These are phyloP conservation scores for Chloromyia formosa DNA, from an alignment of 2,888 invertebrate genomes.

Conservation along the genomic window DNA sequence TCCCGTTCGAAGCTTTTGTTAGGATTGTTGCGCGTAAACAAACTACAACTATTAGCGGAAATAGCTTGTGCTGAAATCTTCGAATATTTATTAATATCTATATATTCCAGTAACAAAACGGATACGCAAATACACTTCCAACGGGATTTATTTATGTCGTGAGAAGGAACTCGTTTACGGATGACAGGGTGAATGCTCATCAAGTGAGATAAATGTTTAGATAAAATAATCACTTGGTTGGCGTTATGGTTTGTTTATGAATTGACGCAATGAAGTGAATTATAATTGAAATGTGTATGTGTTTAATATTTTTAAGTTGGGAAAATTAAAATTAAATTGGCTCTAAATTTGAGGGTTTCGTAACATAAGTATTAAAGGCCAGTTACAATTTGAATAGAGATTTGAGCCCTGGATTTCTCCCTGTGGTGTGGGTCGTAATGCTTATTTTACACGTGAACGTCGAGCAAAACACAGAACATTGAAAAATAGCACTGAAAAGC, in stretches of 20 bases:
- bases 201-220: neutral
- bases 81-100: conserved; percentile 3
- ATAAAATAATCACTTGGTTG: neutral
- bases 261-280: neutral
- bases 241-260: neutral
- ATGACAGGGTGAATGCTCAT: neutral
- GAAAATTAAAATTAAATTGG: too few species aligned
- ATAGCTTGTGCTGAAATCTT: neutral
- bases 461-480: too few species aligned
- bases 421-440: too few species aligned
- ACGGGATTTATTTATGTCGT: neutral
- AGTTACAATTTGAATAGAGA: too few species aligned
- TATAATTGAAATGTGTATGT: too few species aligned
- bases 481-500: too few species aligned
- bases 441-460: too few species aligned
- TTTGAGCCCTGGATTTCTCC: too few species aligned
- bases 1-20: conserved; percentile 19
- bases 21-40: conserved; percentile 35
- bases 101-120: neutral
- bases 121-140: conserved; percentile 16
- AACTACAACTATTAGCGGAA: conserved; percentile 31
- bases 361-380: too few species aligned
- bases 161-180: neutral
- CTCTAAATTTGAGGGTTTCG: too few species aligned
- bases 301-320: too few species aligned